Base-by-base conservation (phyloP, 1,140 invertebrate genomes). In the Lerema accius region DNA sequence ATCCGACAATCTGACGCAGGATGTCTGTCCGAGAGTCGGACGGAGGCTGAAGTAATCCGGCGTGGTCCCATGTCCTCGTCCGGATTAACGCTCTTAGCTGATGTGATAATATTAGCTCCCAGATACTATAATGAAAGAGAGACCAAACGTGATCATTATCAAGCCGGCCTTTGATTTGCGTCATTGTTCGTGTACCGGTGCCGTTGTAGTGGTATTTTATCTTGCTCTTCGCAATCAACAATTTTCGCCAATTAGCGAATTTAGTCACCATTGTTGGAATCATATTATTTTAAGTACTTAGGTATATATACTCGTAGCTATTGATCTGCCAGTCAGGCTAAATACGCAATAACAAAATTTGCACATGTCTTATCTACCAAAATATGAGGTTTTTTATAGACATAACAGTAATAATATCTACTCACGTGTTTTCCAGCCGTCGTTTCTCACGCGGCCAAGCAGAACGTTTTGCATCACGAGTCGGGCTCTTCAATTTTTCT, bases 401-500 rank as follows among this genome's bases (percentile, higher is more conserved):
- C n/a, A 23, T 3, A 23, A 23, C 19, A 2, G 5, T 17, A 23
- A 15, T 11, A 42, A 42, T 56, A 28, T 43, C 39, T 42, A 39
- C 19, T 23, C 19, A 23, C 39, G 39, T n/a, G 19, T 56, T 14
- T 14, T n/a, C 9, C 51, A 56, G 51, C 51, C 42, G 39, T 19
- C 51, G 51, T 56, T 56, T 56, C 51, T 56, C 51, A 56, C 14
- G 51, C 51, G 51, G 51, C 51, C 39, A 56, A 26, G 51, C 51
- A 56, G 51, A 56, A 56, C 51, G 51, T 53, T 53, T 53, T 53
- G 50, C 50, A 40, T 42, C 50, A 56, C 39, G 39, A 43, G 7
- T 43, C 13, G 17, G 37, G 10, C 43, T 37, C 39, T 55, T 55
- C 39, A 43, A 43, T 55, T 56, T 43, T 51, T 10, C 45, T 39